Percentiles rank a stretch among this genome's conserved stretches.
Evolutionary conservation across 2,113 vertebrate genomes (phyloP).

Genomic region (Pampusana beccarii): DNA sequence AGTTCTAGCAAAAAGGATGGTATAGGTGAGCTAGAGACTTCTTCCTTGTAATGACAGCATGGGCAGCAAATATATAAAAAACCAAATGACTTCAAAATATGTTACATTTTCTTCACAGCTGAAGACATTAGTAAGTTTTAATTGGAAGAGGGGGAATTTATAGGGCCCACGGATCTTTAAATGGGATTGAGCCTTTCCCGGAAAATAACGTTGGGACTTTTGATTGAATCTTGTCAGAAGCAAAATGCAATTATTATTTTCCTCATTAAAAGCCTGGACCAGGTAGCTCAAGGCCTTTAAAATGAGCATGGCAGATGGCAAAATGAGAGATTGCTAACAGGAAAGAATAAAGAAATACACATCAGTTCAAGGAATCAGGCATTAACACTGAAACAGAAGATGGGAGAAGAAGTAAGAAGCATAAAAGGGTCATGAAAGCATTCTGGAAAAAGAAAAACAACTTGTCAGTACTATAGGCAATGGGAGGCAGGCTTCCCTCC

Average conservation of each 20-base stretch:
- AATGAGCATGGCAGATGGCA: not conserved
- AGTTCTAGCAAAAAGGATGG: constrained; percentile 10
- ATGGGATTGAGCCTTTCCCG: not conserved
- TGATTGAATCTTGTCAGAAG: not conserved
- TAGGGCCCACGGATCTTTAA: not conserved
- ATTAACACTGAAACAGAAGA: not conserved
- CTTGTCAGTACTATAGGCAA: not conserved
- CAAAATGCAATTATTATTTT: not conserved
- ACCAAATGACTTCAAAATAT: not conserved
- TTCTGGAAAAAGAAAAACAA: not conserved
- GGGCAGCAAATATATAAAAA: not conserved
- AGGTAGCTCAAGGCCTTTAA: not conserved
- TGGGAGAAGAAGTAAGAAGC: not conserved
- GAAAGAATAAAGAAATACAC: not conserved
- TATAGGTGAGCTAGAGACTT: not conserved
- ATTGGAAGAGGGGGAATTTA: not conserved
- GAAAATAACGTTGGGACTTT: not conserved
- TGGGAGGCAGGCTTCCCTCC: not conserved
- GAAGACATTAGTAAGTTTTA: not conserved
- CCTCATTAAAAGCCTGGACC: not conserved
- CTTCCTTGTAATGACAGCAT: not conserved
- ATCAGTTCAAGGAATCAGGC: not conserved
- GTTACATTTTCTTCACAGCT: not conserved
- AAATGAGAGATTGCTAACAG: not conserved
- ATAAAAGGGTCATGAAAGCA: not conserved